phyloP scores from a whole-genome alignment of 1,140 invertebrate species.

The Philaenus spumarius region DNA sequence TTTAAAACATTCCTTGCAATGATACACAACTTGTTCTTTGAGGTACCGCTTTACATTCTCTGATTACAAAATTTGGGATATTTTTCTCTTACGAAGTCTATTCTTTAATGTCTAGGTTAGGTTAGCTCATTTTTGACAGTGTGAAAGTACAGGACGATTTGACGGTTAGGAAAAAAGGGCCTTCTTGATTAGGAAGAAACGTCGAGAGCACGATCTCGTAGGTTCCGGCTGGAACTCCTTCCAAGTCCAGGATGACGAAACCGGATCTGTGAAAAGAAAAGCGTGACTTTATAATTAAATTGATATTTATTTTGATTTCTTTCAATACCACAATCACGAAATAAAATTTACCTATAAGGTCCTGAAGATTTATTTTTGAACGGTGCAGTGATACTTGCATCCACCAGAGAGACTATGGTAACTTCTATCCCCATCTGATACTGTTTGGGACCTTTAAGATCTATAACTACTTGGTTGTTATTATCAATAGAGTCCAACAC shows the following conservation, averaged over 20 bases:
- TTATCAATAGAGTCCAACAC: constrained; percentile 54
- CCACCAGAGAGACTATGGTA: constrained; percentile 59
- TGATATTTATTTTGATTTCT: too few relatives aligned
- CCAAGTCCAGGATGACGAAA: constrained; percentile 80
- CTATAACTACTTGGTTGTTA: constrained; percentile 69
- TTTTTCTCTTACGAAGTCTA: too few relatives aligned
- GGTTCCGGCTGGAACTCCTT: constrained; percentile 70
- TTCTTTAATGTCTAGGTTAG: too few relatives aligned
- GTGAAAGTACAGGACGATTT: constrained; percentile 49
- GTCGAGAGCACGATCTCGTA: constrained; percentile 84
- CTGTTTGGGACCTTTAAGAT: constrained; percentile 84
- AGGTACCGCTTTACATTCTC: too few relatives aligned
- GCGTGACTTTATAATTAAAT: too few relatives aligned
- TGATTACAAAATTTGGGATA: too few relatives aligned
- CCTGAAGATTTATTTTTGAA: constrained; percentile 74
- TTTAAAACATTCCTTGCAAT: too few relatives aligned
- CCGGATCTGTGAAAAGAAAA: constrained; percentile 62
- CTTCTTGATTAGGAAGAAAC: constrained; percentile 79
- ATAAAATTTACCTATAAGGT: constrained; percentile 69
- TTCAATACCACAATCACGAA: too few relatives aligned
- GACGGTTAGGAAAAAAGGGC: constrained; percentile 82
- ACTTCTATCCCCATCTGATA: constrained; percentile 86
- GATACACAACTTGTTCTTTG: too few relatives aligned
- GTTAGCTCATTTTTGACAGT: not conserved
- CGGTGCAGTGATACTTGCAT: constrained; percentile 56